Base-by-base conservation (phyloP, 2,888 invertebrate species). In the Bursaphelenchus okinawaensis region DNA sequence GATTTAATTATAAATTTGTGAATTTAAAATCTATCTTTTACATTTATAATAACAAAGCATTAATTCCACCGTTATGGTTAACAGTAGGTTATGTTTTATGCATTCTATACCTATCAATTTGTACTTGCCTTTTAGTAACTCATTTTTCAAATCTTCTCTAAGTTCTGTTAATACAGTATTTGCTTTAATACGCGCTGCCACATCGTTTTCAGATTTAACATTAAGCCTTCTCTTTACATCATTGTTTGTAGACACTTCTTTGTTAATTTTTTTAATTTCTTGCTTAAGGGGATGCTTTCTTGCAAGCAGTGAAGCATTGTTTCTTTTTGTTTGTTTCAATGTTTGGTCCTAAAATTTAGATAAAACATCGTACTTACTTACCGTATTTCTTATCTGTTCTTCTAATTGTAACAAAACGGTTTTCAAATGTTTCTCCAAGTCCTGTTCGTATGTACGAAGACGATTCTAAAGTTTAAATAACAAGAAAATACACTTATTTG, bases 381-480 rank as follows among this genome's bases (percentile, higher is more conserved):
- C 61, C 26, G 20, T 26, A 19, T 61, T 61, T 3, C 58, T 1
- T 8, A 61, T 6, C 24, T 61, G 61, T 20, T 61, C 61, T 59
- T 61, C 61, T n/a, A 61, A 20, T 61, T 61, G 24, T 19, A 61
- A 16, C 23, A 61, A 19, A 16, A 61, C 61, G 4, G 55, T 57
- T 12, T 55, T 55, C 3, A 61, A n/a, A 27, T 61, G 61, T 3
- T 19, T 19, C 22, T 61, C 61, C 16, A 61, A 55, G 4, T 60
- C 22, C 3, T 16, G 60, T 28, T 61, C 61, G 22, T 61, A 61
- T 9, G 57, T 61, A 9, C 58, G 60, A 24, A 61, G 27, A 12
- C 61, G 61, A n/a, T 20, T 20, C 61, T 61, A 61, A 61, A 59
- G 6, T 22, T 54, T 26, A 1, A 26, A 3, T 12, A 1, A 54